Percentiles rank a stretch among this genome's conserved stretches.
Conservation (phyloP, 2,888 invertebrate genomes). For the Ceratothoa steindachneri region DNA sequence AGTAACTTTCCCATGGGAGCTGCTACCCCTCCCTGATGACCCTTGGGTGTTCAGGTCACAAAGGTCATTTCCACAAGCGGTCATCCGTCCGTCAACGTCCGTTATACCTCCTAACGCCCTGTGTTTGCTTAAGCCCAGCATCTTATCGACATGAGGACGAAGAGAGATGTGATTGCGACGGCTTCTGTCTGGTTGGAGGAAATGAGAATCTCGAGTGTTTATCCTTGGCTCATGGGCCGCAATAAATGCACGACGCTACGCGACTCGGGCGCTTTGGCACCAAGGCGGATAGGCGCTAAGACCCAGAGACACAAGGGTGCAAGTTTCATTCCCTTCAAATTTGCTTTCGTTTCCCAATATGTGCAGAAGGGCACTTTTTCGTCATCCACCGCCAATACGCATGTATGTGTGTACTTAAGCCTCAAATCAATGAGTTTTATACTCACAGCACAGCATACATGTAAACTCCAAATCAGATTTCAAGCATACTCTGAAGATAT, state of each 20-base stretch:
- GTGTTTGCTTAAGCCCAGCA: constrained; percentile 45
- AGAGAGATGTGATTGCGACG: constrained; percentile 46
- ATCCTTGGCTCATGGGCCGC: constrained; percentile 44
- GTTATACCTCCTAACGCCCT: constrained; percentile 24
- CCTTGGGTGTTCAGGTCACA: not conserved
- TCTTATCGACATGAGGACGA: constrained; percentile 46
- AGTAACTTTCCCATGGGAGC: not conserved
- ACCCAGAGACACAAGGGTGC: not conserved
- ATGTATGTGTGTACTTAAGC: not conserved
- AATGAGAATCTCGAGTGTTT: constrained; percentile 47
- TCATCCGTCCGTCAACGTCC: constrained; percentile 20
- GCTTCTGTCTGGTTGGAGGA: constrained; percentile 34
- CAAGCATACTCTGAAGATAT: no score
- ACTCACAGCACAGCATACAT: no score
- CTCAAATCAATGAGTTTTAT: no score
- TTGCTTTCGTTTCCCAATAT: constrained; percentile 23
- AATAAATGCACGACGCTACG: constrained; percentile 31
- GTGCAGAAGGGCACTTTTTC: not conserved
- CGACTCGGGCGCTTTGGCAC: not conserved
- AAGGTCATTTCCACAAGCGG: constrained; percentile 18
- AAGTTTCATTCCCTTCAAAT: constrained; percentile 29
- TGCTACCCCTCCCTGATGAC: not conserved
- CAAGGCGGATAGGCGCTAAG: not conserved
- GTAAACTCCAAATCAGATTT: no score
- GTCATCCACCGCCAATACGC: not conserved